Evolutionary conservation across 1,140 invertebrate species (phyloP), one percentile per base, ranked within the genome.

Genomic region (Atta colombica): DNA sequence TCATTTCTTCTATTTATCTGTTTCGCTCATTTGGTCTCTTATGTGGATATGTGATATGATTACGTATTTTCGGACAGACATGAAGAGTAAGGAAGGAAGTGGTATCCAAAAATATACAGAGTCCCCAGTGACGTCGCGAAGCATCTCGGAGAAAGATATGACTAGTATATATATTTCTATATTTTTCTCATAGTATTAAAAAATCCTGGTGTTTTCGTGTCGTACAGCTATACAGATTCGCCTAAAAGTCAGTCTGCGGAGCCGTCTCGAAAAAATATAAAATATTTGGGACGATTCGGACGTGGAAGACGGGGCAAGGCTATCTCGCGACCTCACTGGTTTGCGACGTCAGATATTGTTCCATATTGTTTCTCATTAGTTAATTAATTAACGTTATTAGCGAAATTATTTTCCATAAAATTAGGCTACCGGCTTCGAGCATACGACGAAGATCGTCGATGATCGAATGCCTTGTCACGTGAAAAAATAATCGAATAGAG

Each of bases 31-130:
- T 86, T 80, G 58, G 21, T 63, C 58, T 82, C 35, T 84, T 25
- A 21, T 53, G 21, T 12, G 35, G 82, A 77, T 77, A 65, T 61
- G 80, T 81, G 25, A 39, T 39, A 39, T 81, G 25, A 63, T 81
- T 86, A 77, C 31, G 25, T 84, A 69, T 63, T 58, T 51, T 71
- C 16, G 61, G 31, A 77, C n/a, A 81, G 21, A 69, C 12, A 45
- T n/a, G 71, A n/a, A 77, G 51, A 31, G 7, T 49, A 82, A 87
- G 81, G 65, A 87, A 87, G 68, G 88, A 89, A 89, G 66, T 84
- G 80, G 85, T 75, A 82, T 90, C 88, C 8, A 90, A 90, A 90
- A 90, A 90, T 90, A 90, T 90, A 90, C 58, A 85, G 58, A 77
- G 61, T 85, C 71, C 55, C 21, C 85, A 87, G 71, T 14, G 55